Conservation (phyloP, 2,888 invertebrate species). For the Scelioninae gen. 1 region DNA sequence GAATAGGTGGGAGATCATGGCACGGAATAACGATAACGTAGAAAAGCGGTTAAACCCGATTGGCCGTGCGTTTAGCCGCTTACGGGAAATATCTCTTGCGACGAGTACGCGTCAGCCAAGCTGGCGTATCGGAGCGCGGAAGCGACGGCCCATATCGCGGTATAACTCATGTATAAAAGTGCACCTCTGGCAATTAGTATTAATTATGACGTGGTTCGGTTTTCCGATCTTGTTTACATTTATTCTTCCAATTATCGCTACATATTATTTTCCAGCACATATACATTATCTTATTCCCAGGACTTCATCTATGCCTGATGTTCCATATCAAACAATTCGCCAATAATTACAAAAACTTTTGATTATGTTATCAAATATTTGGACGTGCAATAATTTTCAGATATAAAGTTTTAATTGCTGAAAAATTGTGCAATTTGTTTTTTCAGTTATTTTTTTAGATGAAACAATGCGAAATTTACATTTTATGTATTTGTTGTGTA, state of each 20-base stretch:
- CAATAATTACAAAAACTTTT: slow-evolving; percentile 19
- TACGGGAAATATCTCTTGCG: slow-evolving; percentile 58
- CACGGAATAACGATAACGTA: slow-evolving; percentile 63
- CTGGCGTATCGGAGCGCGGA: slow-evolving; percentile 46
- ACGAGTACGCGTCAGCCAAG: slow-evolving; percentile 48
- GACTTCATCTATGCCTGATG: slow-evolving; percentile 64
- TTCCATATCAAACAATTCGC: slow-evolving; percentile 18
- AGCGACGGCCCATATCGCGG: slow-evolving; percentile 58
- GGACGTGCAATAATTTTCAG: no score
- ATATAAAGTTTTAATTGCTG: no score
- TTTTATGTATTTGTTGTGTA: no score
- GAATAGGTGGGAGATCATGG: slow-evolving; percentile 22
- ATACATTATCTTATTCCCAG: slow-evolving; percentile 76
- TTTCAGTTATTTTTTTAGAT: no score
- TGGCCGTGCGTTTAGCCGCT: slow-evolving; percentile 63
- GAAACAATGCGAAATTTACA: no score
- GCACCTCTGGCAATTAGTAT: slow-evolving; percentile 77
- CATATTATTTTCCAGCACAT: slow-evolving; percentile 74
- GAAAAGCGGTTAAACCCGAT: slow-evolving; percentile 66
- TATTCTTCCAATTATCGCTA: slow-evolving; percentile 71
- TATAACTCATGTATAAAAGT: slow-evolving; percentile 55
- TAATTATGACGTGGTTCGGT: slow-evolving; percentile 78
- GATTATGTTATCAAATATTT: slow-evolving; percentile 27
- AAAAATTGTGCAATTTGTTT: no score
- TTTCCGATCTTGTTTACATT: slow-evolving; percentile 78